Percentiles rank a stretch among this genome's conserved stretches.
These are phyloP conservation scores for Forbesichthys agassizii DNA, from an alignment of 2,113 vertebrate genomes.

Conservation along the genomic window DNA sequence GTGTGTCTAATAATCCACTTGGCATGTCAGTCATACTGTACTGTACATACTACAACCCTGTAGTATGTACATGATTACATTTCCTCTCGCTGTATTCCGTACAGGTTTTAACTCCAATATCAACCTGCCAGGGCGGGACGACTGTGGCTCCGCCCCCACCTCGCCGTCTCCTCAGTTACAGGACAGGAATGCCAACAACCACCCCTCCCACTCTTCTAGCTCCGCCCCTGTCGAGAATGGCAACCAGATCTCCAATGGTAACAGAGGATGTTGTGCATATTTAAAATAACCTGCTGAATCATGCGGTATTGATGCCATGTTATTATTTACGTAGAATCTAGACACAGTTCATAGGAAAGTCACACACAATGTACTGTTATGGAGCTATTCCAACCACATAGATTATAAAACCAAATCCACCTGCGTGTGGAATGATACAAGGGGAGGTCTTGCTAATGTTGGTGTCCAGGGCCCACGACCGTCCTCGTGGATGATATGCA, in stretches of 20 bases:
- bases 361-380: no score
- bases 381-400: no score
- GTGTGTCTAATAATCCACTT: no score
- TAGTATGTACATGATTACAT: background rate
- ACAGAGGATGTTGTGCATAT: constrained; percentile 16
- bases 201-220: constrained; percentile 74
- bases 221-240: constrained; percentile 87
- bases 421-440: background rate
- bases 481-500: background rate
- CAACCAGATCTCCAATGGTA: constrained; percentile 92
- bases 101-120: constrained; percentile 91
- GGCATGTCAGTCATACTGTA: background rate
- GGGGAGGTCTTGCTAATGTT: background rate
- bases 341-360: no score
- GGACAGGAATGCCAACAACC: constrained; percentile 95
- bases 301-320: no score
- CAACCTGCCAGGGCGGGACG: constrained; percentile 85
- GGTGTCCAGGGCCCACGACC: background rate
- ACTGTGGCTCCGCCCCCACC: constrained; percentile 74
- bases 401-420: no score
- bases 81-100: constrained; percentile 19
- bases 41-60: background rate
- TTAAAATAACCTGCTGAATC: background rate
- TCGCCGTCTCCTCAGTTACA: constrained; percentile 81
- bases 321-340: no score